Evolutionary conservation across 2,797 vertebrate genomes (phyloP), one percentile per base, ranked within the genome.

Genomic region (Darevskia nairensis): DNA sequence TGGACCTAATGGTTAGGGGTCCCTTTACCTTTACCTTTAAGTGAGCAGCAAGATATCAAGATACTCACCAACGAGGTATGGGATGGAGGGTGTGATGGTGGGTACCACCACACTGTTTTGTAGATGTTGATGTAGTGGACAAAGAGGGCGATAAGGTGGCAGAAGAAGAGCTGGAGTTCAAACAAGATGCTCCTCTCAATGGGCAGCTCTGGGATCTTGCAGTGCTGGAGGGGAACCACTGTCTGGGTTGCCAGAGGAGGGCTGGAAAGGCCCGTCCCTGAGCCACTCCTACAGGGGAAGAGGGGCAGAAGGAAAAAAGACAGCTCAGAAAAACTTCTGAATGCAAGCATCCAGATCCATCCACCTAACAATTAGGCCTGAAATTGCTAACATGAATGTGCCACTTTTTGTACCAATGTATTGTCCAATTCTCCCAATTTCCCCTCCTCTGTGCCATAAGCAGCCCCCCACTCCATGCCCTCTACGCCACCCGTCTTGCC

Each of bases 111-210:
- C 92, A 99, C 98, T 0, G 98, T 99, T 96, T 99, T 99, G 97
- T 99, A 99, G 97, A 99, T 99, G 97, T 99, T 99, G 97, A 99
- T 98, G 90, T 99, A 99, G 97, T 99, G 99, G 85, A 99, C 98
- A 19, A 99, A 99, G 50, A 99, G 97, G 64, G 98, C 99, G 44
- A 98, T 96, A 7, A 99, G 98, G 93, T 99, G 99, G 95, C 99
- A 99, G 96, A 99, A 98, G 96, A 99, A 99, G 69, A 99, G 98
- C 91, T 99, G 98, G 29, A 99, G 97, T 93, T 99, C 99, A 39
- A 99, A 99, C 78, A 99, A 95, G 87, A 99, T 96, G 10, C 98
- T 98, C 80, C 97, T 97, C 94, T 99, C 98, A 93, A 98, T 92
- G 0, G 99, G 98, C 89, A 99, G 95, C 95, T 99, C 99, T 0